phyloP scores from a whole-genome alignment of 37 sponge, comb jelly and placozoan genomes.

The Diacarnus erythraeanus region DNA sequence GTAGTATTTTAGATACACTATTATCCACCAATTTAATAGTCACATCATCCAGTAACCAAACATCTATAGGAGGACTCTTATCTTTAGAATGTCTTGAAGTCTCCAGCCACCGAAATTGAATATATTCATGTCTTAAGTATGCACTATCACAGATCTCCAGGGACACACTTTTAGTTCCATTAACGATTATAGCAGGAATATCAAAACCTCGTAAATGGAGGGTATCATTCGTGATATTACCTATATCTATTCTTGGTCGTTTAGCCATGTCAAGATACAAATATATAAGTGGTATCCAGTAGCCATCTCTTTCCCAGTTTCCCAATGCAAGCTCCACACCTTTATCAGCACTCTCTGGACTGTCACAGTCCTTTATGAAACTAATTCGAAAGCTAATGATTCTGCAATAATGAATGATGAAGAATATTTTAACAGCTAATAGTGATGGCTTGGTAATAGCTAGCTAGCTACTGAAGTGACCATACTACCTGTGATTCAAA shows the following conservation, averaged over 20 bases:
- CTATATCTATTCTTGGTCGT: neutral
- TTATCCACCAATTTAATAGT: neutral
- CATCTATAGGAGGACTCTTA: neutral
- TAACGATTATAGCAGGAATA: neutral
- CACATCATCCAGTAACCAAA: neutral
- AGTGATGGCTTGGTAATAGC: no score
- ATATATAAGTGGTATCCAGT: neutral
- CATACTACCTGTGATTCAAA: no score
- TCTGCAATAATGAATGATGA: neutral
- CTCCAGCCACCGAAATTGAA: constrained; percentile 12
- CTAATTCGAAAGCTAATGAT: neutral
- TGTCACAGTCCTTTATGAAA: neutral
- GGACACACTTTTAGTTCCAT: neutral
- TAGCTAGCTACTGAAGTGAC: no score
- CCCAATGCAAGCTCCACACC: neutral
- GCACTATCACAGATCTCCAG: neutral
- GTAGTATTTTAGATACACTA: no score
- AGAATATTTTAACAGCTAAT: no score
- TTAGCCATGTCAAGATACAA: neutral
- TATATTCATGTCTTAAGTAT: neutral
- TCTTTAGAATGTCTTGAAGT: neutral
- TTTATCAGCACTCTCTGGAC: constrained; percentile 3
- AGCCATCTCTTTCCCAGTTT: neutral
- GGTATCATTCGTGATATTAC: no score
- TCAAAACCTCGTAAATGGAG: neutral